phyloP scores from a whole-genome alignment of 2,888 invertebrate species.

The Drosophila neonasuta region DNA sequence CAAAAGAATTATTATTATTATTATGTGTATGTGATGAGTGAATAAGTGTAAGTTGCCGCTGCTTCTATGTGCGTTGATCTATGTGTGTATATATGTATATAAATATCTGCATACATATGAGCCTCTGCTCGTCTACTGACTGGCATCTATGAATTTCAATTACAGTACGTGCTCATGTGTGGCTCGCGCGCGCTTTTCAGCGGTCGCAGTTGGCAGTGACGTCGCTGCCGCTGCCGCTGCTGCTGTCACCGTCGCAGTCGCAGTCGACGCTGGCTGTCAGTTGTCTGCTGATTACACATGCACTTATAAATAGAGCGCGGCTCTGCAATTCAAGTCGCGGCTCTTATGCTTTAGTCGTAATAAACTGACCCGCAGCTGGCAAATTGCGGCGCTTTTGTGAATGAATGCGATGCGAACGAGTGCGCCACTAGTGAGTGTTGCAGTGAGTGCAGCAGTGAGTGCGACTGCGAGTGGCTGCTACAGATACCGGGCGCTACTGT shows the following conservation, averaged over 20 bases:
- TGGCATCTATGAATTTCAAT: slow-evolving; percentile 74
- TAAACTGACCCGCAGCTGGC: slow-evolving; percentile 45
- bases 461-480: slow-evolving; percentile 7
- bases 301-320: slow-evolving; percentile 54
- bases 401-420: slow-evolving; percentile 43
- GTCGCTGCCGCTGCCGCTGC: slow-evolving; percentile 1
- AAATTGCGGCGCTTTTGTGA: slow-evolving; percentile 48
- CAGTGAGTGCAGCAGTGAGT: slow-evolving; percentile 8
- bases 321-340: slow-evolving; percentile 47
- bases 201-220: slow-evolving; percentile 23
- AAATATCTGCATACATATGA: slow-evolving; percentile 17
- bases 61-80: slow-evolving; percentile 15
- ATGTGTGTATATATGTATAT: slow-evolving; percentile 15
- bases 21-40: slow-evolving; percentile 40
- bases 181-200: slow-evolving; percentile 55
- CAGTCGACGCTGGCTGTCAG: slow-evolving; percentile 6
- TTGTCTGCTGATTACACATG: slow-evolving; percentile 59
- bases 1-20: slow-evolving; percentile 65
- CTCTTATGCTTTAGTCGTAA: slow-evolving; percentile 38
- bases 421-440: slow-evolving; percentile 4
- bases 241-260: slow-evolving; percentile 18
- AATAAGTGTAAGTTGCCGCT: slow-evolving; percentile 22
- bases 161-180: slow-evolving; percentile 69
- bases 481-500: slow-evolving; percentile 13
- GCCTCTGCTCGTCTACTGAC: slow-evolving; percentile 42